Conservation (phyloP, 2,888 invertebrate genomes). For the Ochropleura plecta region DNA sequence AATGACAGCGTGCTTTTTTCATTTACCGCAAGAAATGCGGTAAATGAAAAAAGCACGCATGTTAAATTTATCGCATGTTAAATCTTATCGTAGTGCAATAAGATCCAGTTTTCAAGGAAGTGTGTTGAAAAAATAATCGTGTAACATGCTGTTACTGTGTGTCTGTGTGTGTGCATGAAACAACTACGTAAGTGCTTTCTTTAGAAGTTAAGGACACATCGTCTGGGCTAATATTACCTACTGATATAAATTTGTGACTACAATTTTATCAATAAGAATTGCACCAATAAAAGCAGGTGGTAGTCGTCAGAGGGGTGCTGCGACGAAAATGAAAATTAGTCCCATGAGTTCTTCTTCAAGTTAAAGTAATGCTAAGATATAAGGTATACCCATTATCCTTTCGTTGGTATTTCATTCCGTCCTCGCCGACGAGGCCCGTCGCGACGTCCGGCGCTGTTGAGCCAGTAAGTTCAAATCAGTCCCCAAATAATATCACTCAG, state of each 20-base stretch:
- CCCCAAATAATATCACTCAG: too few species aligned
- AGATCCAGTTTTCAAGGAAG: too few species aligned
- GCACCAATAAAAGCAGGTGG: not conserved
- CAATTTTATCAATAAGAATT: not conserved
- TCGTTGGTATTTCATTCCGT: too few species aligned
- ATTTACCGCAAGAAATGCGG: too few species aligned
- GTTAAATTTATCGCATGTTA: too few species aligned
- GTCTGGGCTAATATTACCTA: not conserved
- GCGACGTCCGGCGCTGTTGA: too few species aligned
- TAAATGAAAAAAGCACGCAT: too few species aligned
- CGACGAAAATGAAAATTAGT: not conserved
- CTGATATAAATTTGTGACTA: not conserved
- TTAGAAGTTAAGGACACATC: not conserved
- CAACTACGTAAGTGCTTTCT: not conserved
- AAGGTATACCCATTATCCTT: not conserved
- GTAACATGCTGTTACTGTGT: not conserved
- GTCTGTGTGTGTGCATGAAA: not conserved
- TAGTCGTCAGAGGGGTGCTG: not conserved
- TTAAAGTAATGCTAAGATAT: too few species aligned
- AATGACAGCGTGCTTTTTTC: too few species aligned
- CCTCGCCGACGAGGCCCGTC: too few species aligned
- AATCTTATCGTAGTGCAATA: too few species aligned
- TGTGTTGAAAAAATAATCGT: not conserved
- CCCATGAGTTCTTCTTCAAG: not conserved
- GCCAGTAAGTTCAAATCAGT: too few species aligned